Evolutionary conservation across 2,797 vertebrate species (phyloP), one percentile per base, ranked within the genome.

Genomic region (Gadopsis bispinosus): DNA sequence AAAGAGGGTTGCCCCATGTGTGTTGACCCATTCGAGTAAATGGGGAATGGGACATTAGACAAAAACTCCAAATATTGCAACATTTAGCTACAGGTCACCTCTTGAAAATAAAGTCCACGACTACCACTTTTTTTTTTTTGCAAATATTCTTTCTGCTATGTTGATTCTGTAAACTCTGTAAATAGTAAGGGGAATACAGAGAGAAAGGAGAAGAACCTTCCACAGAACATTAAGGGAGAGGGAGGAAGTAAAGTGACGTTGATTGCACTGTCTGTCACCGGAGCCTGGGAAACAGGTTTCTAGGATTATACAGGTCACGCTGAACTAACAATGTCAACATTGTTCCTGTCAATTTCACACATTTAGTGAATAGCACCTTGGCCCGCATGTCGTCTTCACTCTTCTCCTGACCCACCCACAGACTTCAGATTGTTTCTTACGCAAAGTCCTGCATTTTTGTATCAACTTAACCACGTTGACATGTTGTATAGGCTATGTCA

Each of bases 231-330:
- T 37, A 65, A 53, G 10, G 48, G 14, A 47, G 54, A 31, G 16
- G 14, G n/a, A 43, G 66, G 68, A 19, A 20, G 64, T 51, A 50
- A 71, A 83, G 66, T 78, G 78, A 81, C 81, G 81, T 81, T 82
- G 78, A 75, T 65, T 45, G 31, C 75, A 66, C 37, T 31, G 77
- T 81, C 67, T 53, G 55, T 79, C 65, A 69, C 67, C n/a, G 3
- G 76, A 85, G 71, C 54, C 66, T 45, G 43, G 50, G 54, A 77
- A 81, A 54, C 47, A 2, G 61, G n/a, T 61, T 35, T 17, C 7
- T 17, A 53, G 51, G 65, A 77, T 39, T 58, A 77, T 56, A 31
- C 76, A 58, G 73, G 73, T 77, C 79, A 37, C 66, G 69, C 77
- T 81, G 88, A 89, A 58, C 70, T 58, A 31, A 68, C 73, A 33